Evolutionary conservation across 2,113 vertebrate genomes (phyloP).

Genomic region (Fukomys damarensis): DNA sequence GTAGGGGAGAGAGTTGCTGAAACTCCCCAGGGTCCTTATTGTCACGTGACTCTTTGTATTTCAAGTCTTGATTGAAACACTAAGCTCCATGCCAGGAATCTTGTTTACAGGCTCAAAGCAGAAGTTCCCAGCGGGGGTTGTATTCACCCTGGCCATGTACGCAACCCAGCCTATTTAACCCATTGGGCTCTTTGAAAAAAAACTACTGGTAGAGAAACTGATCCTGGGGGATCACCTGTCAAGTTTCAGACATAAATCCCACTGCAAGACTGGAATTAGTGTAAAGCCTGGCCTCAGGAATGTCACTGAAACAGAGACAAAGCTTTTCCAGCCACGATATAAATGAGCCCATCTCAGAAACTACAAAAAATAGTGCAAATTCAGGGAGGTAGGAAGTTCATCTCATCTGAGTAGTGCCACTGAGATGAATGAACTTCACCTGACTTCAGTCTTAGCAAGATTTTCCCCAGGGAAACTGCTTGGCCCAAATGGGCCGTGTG

Average conservation of each 20-base stretch:
- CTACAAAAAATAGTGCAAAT: background rate
- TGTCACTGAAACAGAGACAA: background rate
- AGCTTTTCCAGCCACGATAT: background rate
- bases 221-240: background rate
- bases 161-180: background rate
- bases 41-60: background rate
- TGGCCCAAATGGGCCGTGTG: background rate
- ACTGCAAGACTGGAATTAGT: background rate
- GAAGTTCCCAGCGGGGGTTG: background rate
- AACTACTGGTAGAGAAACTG: background rate
- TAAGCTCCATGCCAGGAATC: background rate
- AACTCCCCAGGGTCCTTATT: background rate
- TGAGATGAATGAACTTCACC: background rate
- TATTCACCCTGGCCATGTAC: background rate
- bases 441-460: background rate
- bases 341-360: background rate
- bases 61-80: background rate
- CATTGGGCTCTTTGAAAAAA: background rate
- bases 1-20: background rate
- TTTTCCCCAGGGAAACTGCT: background rate
- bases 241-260: background rate
- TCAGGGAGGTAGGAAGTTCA: background rate
- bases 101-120: background rate
- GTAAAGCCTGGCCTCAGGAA: background rate
- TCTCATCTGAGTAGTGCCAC: too few species aligned